Evolutionary conservation across 2,888 invertebrate genomes (phyloP), one percentile per base, ranked within the genome.

Genomic region (Ochropleura plecta): DNA sequence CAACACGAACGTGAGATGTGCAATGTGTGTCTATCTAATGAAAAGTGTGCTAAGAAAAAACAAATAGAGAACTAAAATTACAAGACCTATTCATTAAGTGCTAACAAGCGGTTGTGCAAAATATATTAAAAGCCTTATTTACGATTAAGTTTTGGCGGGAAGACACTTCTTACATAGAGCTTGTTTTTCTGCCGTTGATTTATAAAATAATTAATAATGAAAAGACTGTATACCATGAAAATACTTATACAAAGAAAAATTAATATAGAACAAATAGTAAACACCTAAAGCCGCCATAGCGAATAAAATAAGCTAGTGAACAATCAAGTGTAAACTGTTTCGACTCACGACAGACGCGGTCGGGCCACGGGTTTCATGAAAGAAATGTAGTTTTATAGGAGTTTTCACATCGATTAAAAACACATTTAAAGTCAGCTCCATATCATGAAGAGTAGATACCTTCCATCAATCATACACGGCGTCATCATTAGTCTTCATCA

Each of bases 401-500:
- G 30, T 14, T 51, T 20, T 49, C 10, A 63, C 18, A 68, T 48
- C 68, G 62, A 76, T 84, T 76, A 68, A 64, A 67, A 73, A 67
- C 63, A 62, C 70, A 70, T 76, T 65, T 76, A 69, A 76, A 70
- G 57, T 81, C 40, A 73, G 46, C 64, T 70, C 16, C 49, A 62
- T 6, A 64, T 49, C 60, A 59, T 51, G 55, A 30, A 57, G 51
- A 68, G 63, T 12, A 46, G 53, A 18, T 72, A 6, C 44, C 59
- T 57, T 63, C 49, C 73, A 86, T 86, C 82, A 82, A 84, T 88
- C 86, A 86, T 76, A 78, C 62, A 18, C 59, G 62, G 64, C 60
- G 73, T 59, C 67, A 73, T 76, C 86, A 75, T 86, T 86, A 84
- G 67, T 88, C 86, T 86, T 76, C 84, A 88, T 86, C 84, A 75